phyloP scores from a whole-genome alignment of 2,888 invertebrate species.

The Dusona sp. region DNA sequence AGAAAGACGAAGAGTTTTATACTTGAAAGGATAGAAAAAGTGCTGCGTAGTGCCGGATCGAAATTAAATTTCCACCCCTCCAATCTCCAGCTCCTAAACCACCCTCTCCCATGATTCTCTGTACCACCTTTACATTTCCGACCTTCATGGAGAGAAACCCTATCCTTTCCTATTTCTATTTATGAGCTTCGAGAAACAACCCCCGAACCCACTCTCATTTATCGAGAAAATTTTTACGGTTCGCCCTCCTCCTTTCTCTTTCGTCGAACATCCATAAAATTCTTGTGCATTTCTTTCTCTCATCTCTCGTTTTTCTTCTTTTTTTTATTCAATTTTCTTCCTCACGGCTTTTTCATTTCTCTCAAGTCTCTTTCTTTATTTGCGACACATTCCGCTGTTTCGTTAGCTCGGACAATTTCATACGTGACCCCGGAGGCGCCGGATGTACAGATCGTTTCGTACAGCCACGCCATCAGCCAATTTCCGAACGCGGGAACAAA shows the following conservation, averaged over 20 bases:
- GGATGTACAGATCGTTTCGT: constrained; percentile 56
- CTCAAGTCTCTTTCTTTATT: neutral
- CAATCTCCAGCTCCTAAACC: constrained; percentile 17
- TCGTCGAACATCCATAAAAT: neutral
- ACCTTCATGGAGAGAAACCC: constrained; percentile 36
- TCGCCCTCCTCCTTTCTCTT: neutral
- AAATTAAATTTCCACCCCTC: constrained; percentile 64
- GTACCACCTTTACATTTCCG: constrained; percentile 6
- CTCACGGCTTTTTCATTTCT: constrained; percentile 19
- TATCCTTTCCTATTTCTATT: constrained; percentile 65
- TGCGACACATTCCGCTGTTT: constrained; percentile 43
- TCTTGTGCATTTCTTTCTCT: constrained; percentile 14
- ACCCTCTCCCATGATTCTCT: constrained; percentile 26
- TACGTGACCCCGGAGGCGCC: constrained; percentile 26
- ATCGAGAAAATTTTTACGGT: constrained; percentile 64
- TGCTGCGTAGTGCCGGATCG: constrained; percentile 64
- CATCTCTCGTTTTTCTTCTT: constrained; percentile 19
- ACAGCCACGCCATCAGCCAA: constrained; percentile 42
- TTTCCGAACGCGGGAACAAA: constrained; percentile 10
- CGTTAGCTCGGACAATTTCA: constrained; percentile 44
- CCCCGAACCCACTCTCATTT: constrained; percentile 59
- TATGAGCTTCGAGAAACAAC: constrained; percentile 66
- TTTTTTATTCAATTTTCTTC: neutral
- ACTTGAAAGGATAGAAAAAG: constrained; percentile 63
- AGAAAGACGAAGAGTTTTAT: constrained; percentile 48